phyloP scores from a whole-genome alignment of 1,140 invertebrate species.

The Cydia pomonella region DNA sequence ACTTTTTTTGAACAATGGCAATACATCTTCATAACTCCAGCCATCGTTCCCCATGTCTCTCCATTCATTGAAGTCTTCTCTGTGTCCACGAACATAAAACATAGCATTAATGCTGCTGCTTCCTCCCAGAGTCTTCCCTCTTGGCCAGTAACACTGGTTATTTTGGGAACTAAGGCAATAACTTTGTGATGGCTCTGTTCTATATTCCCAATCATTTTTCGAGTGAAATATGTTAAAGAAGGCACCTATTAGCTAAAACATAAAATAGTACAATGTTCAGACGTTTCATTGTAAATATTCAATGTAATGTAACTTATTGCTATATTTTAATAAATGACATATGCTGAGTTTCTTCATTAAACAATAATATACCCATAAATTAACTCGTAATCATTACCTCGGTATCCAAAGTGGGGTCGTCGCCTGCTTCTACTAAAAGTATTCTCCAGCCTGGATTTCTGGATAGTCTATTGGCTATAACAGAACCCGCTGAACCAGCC shows the following conservation, averaged over 20 bases:
- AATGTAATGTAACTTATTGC: background rate
- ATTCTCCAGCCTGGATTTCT: constrained; percentile 77
- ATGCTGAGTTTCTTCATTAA: no score
- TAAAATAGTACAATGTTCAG: background rate
- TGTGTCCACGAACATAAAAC: constrained; percentile 88
- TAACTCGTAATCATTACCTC: background rate
- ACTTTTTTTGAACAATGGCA: constrained; percentile 37
- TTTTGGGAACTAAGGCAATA: constrained; percentile 76
- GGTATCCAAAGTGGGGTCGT: constrained; percentile 1
- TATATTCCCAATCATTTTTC: constrained; percentile 82
- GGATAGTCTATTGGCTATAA: constrained; percentile 87
- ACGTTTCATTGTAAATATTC: background rate
- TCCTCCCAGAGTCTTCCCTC: constrained; percentile 82
- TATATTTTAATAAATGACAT: background rate
- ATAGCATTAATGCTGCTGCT: constrained; percentile 87
- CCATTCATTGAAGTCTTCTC: constrained; percentile 86
- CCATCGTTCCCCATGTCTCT: constrained; percentile 81
- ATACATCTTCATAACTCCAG: constrained; percentile 88
- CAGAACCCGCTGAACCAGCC: constrained; percentile 80
- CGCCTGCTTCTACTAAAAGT: constrained; percentile 82
- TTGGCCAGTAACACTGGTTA: constrained; percentile 69
- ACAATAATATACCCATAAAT: no score
- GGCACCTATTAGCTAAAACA: constrained; percentile 9
- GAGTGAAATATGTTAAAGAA: constrained; percentile 34
- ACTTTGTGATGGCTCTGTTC: constrained; percentile 80